Conservation (phyloP, 2,113 vertebrate species). For the Myodes glareolus region DNA sequence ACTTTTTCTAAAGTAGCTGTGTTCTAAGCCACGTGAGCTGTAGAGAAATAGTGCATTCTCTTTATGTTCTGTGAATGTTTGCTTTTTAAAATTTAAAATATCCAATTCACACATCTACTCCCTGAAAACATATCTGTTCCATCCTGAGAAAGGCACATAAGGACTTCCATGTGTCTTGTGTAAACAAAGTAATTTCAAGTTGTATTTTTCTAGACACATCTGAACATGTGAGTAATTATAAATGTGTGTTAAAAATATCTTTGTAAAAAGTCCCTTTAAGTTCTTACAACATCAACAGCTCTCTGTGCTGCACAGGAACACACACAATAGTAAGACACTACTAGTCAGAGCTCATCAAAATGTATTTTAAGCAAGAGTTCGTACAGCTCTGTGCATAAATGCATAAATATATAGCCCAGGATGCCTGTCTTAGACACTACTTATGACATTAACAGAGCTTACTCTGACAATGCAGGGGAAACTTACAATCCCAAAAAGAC, state of each 20-base stretch:
- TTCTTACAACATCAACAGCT: slow-evolving; percentile 55
- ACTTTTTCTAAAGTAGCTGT: background rate
- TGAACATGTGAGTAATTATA: slow-evolving; percentile 46
- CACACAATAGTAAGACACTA: slow-evolving; percentile 69
- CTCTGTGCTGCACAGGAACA: slow-evolving; percentile 66
- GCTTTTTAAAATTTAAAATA: background rate
- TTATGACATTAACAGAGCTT: slow-evolving; percentile 62
- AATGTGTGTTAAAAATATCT: slow-evolving; percentile 67
- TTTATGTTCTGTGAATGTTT: slow-evolving; percentile 26
- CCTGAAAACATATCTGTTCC: background rate
- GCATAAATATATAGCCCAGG: slow-evolving; percentile 70
- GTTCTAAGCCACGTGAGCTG: background rate
- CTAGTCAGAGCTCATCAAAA: slow-evolving; percentile 66
- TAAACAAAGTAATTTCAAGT: slow-evolving; percentile 38
- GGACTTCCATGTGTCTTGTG: background rate
- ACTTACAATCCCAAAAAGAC: slow-evolving; percentile 42
- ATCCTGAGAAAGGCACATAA: background rate
- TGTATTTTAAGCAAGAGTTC: slow-evolving; percentile 60
- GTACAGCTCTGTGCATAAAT: slow-evolving; percentile 59
- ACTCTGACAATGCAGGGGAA: slow-evolving; percentile 39
- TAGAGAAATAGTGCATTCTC: background rate
- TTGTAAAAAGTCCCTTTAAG: slow-evolving; percentile 62
- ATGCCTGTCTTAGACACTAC: slow-evolving; percentile 60
- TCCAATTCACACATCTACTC: background rate
- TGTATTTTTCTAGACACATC: slow-evolving; percentile 25